Evolutionary conservation across 1,140 invertebrate species (phyloP).

Genomic region (Prorops nasuta): DNA sequence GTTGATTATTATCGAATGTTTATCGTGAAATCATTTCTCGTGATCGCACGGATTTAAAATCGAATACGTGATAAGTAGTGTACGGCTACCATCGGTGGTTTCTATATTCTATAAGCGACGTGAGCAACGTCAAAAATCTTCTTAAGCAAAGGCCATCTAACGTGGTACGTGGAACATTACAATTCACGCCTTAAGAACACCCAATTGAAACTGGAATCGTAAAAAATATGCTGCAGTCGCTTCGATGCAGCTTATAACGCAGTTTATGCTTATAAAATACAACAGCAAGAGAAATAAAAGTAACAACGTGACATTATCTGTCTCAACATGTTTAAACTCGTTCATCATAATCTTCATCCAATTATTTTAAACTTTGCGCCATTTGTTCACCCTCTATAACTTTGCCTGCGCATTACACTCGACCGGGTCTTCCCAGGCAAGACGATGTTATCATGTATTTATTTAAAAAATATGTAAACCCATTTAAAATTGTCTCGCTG

Average conservation of each 20-base stretch:
- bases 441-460: conserved; percentile 4
- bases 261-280: conserved; percentile 29
- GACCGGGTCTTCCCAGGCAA: conserved; percentile 8
- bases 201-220: conserved; percentile 32
- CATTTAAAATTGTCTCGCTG: no score
- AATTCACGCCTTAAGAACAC: conserved; percentile 11
- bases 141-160: conserved; percentile 32
- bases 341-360: not conserved
- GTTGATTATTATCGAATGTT: no score
- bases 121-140: conserved; percentile 17
- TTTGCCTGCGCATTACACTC: not conserved
- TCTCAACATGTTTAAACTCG: not conserved
- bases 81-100: no score
- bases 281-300: conserved; percentile 42
- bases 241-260: conserved; percentile 23
- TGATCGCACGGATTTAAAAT: no score
- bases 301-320: conserved; percentile 30
- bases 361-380: not conserved
- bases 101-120: conserved; percentile 7
- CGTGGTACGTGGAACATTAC: conserved; percentile 20
- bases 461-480: conserved; percentile 8
- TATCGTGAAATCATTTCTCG: no score
- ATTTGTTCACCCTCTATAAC: no score
- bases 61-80: no score
- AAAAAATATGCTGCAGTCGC: conserved; percentile 47